phyloP scores from a whole-genome alignment of 2,113 vertebrate genomes.

The Diglossa brunneiventris region DNA sequence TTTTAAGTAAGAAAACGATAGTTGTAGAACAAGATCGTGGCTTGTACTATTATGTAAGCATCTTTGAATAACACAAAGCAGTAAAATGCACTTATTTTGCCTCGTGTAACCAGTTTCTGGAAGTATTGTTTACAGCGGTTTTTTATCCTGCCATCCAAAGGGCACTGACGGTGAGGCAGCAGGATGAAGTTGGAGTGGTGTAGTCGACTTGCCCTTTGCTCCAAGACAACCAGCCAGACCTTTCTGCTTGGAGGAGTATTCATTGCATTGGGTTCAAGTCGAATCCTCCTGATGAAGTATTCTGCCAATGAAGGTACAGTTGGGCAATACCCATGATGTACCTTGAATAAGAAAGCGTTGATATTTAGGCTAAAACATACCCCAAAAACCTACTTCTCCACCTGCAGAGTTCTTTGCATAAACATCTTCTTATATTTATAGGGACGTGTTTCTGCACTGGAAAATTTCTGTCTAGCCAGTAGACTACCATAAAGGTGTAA shows the following conservation, averaged over 20 bases:
- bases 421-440: not conserved
- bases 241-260: conserved; percentile 84
- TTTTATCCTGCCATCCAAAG: conserved; percentile 49
- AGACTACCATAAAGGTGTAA: not conserved
- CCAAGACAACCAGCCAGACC: conserved; percentile 78
- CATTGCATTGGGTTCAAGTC: conserved; percentile 85
- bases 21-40: not conserved
- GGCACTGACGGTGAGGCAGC: not conserved
- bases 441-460: not conserved
- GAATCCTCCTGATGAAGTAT: conserved; percentile 91
- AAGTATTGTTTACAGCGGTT: not conserved
- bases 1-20: not conserved
- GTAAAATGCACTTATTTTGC: not conserved
- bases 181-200: conserved; percentile 71
- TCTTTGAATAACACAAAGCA: not conserved
- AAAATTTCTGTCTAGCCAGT: not conserved
- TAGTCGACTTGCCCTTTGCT: conserved; percentile 60
- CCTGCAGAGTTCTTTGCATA: not conserved
- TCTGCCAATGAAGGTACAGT: conserved; percentile 88
- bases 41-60: not conserved
- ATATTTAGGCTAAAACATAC: not conserved
- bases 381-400: not conserved
- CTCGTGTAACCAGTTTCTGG: not conserved
- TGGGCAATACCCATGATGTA: not conserved
- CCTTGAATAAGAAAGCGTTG: not conserved